These are phyloP conservation scores for Patagioenas fasciata DNA, from an alignment of 2,113 vertebrate species.

Conservation along the genomic window DNA sequence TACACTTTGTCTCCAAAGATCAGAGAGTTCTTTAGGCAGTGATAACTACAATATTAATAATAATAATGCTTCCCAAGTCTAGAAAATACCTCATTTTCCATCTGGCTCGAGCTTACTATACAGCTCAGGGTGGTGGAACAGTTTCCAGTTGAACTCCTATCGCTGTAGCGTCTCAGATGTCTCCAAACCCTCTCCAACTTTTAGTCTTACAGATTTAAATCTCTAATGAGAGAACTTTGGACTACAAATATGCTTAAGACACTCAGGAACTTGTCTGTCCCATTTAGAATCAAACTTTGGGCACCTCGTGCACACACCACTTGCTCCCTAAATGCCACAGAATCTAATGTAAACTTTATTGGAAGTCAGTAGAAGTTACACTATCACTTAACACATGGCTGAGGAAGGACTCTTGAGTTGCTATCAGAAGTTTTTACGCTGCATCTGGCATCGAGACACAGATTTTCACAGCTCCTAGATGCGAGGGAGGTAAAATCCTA, in stretches of 20 bases:
- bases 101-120: not conserved
- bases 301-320: not conserved
- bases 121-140: not conserved
- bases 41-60: not conserved
- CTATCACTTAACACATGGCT: not conserved
- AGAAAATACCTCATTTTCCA: not conserved
- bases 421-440: not conserved
- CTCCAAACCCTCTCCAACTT: not conserved
- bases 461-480: constrained; percentile 15
- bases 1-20: not conserved
- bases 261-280: not conserved
- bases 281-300: not conserved
- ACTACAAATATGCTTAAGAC: not conserved
- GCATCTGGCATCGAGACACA: not conserved
- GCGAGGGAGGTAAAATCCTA: not conserved
- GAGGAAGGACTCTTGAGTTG: not conserved
- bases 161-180: not conserved
- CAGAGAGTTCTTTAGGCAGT: not conserved
- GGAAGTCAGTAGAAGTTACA: not conserved
- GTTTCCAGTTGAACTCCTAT: not conserved
- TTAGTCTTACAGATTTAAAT: not conserved
- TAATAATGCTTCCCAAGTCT: not conserved
- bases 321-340: not conserved
- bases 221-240: not conserved
- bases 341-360: not conserved